These are phyloP conservation scores for Halictus ligatus DNA, from an alignment of 2,888 invertebrate species.

Conservation along the genomic window DNA sequence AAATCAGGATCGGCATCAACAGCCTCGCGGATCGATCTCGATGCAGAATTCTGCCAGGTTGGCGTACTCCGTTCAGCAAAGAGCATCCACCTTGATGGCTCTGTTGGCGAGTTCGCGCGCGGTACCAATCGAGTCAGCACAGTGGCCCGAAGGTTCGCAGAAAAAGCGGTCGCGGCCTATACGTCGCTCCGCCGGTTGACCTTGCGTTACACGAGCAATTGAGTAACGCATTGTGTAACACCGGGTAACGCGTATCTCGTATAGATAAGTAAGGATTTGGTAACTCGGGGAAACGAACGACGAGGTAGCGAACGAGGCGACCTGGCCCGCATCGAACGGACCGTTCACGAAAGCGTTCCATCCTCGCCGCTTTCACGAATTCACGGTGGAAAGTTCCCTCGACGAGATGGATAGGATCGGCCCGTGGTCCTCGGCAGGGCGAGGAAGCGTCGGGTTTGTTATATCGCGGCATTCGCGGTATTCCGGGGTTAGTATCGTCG, in stretches of 20 bases:
- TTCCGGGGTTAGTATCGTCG: constrained; percentile 61
- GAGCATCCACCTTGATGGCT: background rate
- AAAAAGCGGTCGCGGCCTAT: constrained; percentile 53
- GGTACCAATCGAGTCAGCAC: constrained; percentile 11
- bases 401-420: background rate
- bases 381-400: background rate
- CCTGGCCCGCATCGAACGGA: background rate
- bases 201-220: constrained; percentile 57
- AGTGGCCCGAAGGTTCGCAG: constrained; percentile 20
- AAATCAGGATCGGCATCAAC: background rate
- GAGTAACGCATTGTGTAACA: constrained; percentile 57
- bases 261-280: constrained; percentile 13
- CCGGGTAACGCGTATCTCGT: constrained; percentile 14
- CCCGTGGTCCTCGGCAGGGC: background rate
- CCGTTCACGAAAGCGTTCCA: background rate
- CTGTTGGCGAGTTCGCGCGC: background rate
- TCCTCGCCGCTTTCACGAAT: background rate
- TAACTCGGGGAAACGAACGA: constrained; percentile 3
- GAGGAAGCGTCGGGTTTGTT: constrained; percentile 13
- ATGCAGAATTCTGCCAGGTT: background rate
- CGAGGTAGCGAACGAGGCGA: background rate
- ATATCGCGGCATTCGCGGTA: constrained; percentile 51
- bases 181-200: constrained; percentile 31
- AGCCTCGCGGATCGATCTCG: background rate
- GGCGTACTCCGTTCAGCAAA: background rate